Conservation (phyloP, 2,797 vertebrate species). For the Macroramphosus scolopax region DNA sequence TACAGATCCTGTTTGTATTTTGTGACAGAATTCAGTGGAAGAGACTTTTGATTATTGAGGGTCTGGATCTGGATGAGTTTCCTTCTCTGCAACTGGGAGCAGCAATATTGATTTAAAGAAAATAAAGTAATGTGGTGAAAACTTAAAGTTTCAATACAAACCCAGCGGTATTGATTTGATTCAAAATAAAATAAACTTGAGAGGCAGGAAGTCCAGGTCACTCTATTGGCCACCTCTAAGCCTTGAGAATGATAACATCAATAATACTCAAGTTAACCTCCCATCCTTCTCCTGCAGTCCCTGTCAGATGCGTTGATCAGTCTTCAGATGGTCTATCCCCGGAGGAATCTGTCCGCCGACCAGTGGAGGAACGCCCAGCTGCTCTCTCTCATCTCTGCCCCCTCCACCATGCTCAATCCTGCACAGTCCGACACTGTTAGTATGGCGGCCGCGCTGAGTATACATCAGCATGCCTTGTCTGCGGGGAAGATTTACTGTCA, state of each 20-base stretch:
- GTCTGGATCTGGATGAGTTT: too few species aligned
- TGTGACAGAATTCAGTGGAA: too few species aligned
- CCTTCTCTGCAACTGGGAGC: background rate
- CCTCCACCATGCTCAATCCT: conserved; percentile 97
- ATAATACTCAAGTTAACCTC: background rate
- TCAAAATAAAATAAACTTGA: too few species aligned
- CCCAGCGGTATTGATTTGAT: too few species aligned
- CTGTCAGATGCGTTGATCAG: conserved; percentile 96
- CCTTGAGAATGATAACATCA: too few species aligned
- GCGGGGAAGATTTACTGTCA: too few species aligned
- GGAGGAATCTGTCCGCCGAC: conserved; percentile 96
- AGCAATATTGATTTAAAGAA: conserved; percentile 1
- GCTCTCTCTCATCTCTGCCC: conserved; percentile 95
- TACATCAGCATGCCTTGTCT: too few species aligned
- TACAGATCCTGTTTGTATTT: conserved; percentile 42
- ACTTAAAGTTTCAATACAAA: too few species aligned
- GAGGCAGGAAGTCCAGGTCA: background rate
- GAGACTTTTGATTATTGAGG: too few species aligned
- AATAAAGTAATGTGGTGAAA: background rate
- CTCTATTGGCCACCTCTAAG: too few species aligned
- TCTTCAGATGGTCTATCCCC: conserved; percentile 96
- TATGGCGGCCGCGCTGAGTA: background rate
- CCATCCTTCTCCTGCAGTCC: conserved; percentile 74
- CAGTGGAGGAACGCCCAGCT: conserved; percentile 98
- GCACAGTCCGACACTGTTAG: conserved; percentile 97